Percentiles rank a stretch among this genome's conserved stretches.
Evolutionary conservation across 2,797 vertebrate species (phyloP).

Genomic region (Onychomys leucogaster): DNA sequence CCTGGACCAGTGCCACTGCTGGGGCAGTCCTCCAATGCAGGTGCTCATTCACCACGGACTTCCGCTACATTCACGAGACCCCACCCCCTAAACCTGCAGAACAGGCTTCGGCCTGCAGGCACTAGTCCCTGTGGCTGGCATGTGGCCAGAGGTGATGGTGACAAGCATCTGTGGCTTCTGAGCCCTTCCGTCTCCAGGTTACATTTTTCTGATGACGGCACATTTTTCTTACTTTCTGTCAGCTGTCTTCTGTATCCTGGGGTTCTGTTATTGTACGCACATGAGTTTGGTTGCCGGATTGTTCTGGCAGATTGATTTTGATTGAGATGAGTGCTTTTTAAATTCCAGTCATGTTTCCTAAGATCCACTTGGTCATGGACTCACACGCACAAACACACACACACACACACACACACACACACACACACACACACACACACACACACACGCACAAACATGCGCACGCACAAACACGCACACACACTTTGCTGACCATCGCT

Average conservation of each 20-base stretch:
- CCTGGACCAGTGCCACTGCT: neutral
- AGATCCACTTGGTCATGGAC: neutral
- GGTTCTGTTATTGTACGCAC: neutral
- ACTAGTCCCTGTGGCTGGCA: neutral
- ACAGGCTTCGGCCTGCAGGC: neutral
- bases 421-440: neutral
- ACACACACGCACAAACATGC: neutral
- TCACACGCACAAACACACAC: no score
- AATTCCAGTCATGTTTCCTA: neutral
- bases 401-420: no score
- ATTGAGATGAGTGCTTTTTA: neutral
- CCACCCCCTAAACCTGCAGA: neutral
- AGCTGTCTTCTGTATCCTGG: no score
- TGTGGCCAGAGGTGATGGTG: neutral
- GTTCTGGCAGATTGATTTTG: neutral
- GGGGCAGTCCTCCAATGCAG: neutral
- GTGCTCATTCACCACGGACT: neutral
- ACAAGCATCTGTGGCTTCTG: neutral
- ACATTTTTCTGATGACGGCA: neutral
- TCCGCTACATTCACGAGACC: neutral
- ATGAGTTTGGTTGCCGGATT: neutral
- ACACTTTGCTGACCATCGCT: no score
- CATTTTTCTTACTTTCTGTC: neutral
- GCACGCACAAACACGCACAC: neutral
- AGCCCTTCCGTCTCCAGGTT: neutral